These are phyloP conservation scores for Petrophora chlorosata DNA, from an alignment of 2,888 invertebrate genomes.

Conservation along the genomic window DNA sequence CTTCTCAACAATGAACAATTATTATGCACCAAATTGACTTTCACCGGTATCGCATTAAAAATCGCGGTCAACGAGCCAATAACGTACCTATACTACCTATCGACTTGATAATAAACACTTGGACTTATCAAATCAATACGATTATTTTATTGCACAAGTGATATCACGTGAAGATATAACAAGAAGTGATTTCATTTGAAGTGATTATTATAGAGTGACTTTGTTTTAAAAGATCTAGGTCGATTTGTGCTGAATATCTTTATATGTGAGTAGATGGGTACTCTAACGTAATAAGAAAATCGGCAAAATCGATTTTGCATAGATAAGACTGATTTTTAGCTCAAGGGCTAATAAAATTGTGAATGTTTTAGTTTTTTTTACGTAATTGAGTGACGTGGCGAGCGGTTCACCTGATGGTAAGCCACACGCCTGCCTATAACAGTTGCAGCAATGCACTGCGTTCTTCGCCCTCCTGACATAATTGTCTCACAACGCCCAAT, in stretches of 20 bases:
- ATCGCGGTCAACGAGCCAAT: conserved; percentile 55
- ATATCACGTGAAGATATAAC: conserved; percentile 27
- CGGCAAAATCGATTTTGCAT: not conserved
- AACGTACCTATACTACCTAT: too few species aligned
- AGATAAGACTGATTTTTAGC: conserved; percentile 5
- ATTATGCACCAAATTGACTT: not conserved
- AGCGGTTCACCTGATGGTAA: too few species aligned
- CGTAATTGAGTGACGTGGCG: too few species aligned
- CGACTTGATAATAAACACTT: conserved; percentile 29
- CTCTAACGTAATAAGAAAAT: too few species aligned
- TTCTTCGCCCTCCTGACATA: too few species aligned
- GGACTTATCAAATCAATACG: conserved; percentile 31
- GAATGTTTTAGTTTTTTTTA: too few species aligned
- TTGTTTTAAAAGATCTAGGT: conserved; percentile 23
- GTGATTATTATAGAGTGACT: conserved; percentile 12
- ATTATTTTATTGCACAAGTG: conserved; percentile 33
- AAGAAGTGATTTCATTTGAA: conserved; percentile 1
- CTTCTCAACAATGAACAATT: not conserved
- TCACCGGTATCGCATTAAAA: conserved; percentile 12
- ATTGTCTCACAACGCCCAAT: too few species aligned
- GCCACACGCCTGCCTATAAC: too few species aligned
- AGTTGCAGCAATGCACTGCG: too few species aligned
- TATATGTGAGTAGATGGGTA: not conserved
- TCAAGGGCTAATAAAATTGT: too few species aligned
- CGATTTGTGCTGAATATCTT: conserved; percentile 5